Evolutionary conservation across 35 echinoderm and acorn worm species (phyloP).

Genomic region (Ophioderma brevispina): DNA sequence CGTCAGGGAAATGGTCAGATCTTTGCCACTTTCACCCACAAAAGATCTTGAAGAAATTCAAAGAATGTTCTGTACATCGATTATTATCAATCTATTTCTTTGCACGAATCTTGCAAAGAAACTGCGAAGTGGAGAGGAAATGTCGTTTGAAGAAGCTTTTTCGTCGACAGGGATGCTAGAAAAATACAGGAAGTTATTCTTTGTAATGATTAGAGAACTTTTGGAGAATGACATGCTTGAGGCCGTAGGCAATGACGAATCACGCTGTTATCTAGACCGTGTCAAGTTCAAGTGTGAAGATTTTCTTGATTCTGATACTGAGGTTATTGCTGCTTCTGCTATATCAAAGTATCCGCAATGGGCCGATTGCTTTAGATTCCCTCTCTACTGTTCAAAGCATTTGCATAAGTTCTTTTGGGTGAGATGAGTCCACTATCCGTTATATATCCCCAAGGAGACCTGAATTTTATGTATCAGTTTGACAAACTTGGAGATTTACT

Average conservation of each 20-base stretch:
- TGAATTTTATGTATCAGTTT: neutral
- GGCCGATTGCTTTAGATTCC: neutral
- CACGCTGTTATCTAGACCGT: neutral
- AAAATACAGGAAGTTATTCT: neutral
- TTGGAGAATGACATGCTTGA: neutral
- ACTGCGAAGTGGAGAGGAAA: neutral
- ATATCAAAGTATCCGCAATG: neutral
- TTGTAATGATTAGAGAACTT: conserved; percentile 15
- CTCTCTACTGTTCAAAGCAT: conserved; percentile 4
- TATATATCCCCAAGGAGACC: neutral
- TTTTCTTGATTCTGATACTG: neutral
- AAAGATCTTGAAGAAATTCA: neutral
- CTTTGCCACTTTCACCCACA: conserved; percentile 11
- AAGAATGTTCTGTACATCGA: neutral
- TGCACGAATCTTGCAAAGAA: neutral
- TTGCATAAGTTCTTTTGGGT: neutral
- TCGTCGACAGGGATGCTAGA: neutral
- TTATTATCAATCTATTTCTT: neutral
- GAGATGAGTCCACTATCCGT: conserved; percentile 6
- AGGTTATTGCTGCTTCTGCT: neutral
- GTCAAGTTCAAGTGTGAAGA: conserved; percentile 28
- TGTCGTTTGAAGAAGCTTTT: conserved; percentile 1
- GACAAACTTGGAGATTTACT: neutral
- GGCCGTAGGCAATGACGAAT: neutral
- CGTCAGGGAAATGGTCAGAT: conserved; percentile 6